These are phyloP conservation scores for Hylaea fasciaria DNA, from an alignment of 2,888 invertebrate species.

Conservation along the genomic window DNA sequence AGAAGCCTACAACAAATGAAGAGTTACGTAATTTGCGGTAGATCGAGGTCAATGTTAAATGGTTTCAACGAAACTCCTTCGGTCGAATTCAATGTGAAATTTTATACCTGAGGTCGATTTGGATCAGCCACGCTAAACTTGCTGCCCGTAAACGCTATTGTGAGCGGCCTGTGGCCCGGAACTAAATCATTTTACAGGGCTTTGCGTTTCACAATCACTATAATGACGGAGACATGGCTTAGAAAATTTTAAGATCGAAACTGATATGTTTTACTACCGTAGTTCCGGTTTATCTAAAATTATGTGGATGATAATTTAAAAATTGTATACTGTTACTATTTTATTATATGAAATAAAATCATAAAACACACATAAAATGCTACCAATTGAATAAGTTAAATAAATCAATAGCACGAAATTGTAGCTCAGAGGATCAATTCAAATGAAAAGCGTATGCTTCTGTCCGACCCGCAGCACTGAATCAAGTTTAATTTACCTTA, in stretches of 20 bases:
- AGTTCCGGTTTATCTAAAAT: too few relatives aligned
- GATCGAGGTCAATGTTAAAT: slow-evolving; percentile 47
- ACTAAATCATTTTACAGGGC: slow-evolving; percentile 20
- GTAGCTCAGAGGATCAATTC: too few relatives aligned
- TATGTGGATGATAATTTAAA: too few relatives aligned
- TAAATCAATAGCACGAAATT: too few relatives aligned
- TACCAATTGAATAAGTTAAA: too few relatives aligned
- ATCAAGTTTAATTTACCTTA: neutral
- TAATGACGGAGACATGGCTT: neutral
- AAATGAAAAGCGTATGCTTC: neutral
- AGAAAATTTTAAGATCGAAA: neutral
- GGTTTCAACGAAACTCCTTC: slow-evolving; percentile 35
- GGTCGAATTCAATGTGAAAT: slow-evolving; percentile 30
- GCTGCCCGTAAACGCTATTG: slow-evolving; percentile 19
- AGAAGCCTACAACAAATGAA: slow-evolving; percentile 12
- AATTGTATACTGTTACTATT: too few relatives aligned
- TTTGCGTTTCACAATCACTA: slow-evolving; percentile 16
- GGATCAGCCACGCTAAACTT: slow-evolving; percentile 21
- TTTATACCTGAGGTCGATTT: slow-evolving; percentile 26
- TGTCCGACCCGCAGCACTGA: slow-evolving; percentile 1
- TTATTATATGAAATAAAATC: too few relatives aligned
- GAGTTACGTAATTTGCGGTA: slow-evolving; percentile 15
- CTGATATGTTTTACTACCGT: neutral
- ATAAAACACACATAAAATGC: too few relatives aligned
- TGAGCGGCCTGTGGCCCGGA: slow-evolving; percentile 6